Percentiles rank a stretch among this genome's conserved stretches.
Evolutionary conservation across 2,888 invertebrate genomes (phyloP).

Genomic region (Scaptomyza parva): DNA sequence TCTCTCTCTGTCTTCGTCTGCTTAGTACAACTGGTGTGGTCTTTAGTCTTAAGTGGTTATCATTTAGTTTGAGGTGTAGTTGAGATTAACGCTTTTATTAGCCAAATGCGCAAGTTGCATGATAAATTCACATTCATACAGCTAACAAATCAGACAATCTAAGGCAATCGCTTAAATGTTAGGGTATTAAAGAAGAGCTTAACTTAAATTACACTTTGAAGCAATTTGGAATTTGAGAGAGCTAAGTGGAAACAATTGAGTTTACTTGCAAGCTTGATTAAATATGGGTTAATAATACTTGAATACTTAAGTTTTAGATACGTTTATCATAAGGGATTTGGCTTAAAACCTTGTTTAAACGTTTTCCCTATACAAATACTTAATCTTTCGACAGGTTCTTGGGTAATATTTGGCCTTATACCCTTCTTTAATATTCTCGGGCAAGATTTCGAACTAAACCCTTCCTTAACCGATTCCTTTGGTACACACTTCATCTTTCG

Average conservation of each 20-base stretch:
- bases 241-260: background rate
- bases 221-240: background rate
- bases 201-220: background rate
- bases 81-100: constrained; percentile 72
- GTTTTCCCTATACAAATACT: no score
- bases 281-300: background rate
- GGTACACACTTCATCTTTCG: no score
- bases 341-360: no score
- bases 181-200: constrained; percentile 4
- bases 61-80: constrained; percentile 37
- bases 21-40: constrained; percentile 21
- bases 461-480: no score
- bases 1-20: background rate
- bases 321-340: background rate
- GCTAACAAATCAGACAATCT: constrained; percentile 26
- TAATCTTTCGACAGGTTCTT: no score
- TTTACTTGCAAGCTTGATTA: background rate
- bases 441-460: no score
- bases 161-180: constrained; percentile 18
- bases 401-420: no score
- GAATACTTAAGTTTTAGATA: no score
- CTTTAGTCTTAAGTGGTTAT: constrained; percentile 25
- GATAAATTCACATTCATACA: constrained; percentile 55
- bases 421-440: no score
- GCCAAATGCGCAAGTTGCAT: constrained; percentile 75